Base-by-base conservation (phyloP, 2,888 invertebrate species). In the Biston betularia region DNA sequence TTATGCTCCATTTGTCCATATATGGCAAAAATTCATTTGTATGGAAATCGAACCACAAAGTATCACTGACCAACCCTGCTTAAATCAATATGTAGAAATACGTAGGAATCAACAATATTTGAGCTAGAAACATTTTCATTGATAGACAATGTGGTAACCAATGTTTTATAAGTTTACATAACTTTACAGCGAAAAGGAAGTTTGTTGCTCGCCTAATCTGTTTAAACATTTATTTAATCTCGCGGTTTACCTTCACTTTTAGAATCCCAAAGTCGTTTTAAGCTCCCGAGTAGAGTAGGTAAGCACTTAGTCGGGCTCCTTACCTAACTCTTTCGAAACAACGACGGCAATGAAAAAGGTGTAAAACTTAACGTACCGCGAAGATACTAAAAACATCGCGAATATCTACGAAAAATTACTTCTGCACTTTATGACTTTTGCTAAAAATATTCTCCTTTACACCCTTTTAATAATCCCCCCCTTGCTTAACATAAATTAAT, bases 401-500 rank as follows among this genome's bases (percentile, higher is more conserved):
- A 88, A 81, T n/a, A n/a, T 70, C 75, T 81, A 79, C 80, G 78
- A 85, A 85, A 84, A 80, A 80, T 81, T 81, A 75, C 77, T 80
- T 79, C 59, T 63, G 59, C 53, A 40, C 54, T 89, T 88, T 84
- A 87, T 80, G 86, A 82, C 77, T 78, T 73, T 79, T 77, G 80
- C 63, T 71, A 65, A 46, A 68, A 78, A 58, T 58, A 58, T 49
- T 75, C 77, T 68, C 70, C 69, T 74, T 58, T 72, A 77, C 80
- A 81, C 80, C 81, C 81, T 81, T 81, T 80, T 85, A 84, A 85
- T 48, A 42, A 40, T 42, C 24, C 85, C 87, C 85, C 87, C 87
- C 86, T 87, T 88, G 85, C 86, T 89, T 89, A 89, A 87, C 90
- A 92, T 92, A 91, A 93, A 93, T 92, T 93, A 93, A 93, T 93